Base-by-base conservation (phyloP, 2,113 vertebrate genomes). In the Capra hircus region DNA sequence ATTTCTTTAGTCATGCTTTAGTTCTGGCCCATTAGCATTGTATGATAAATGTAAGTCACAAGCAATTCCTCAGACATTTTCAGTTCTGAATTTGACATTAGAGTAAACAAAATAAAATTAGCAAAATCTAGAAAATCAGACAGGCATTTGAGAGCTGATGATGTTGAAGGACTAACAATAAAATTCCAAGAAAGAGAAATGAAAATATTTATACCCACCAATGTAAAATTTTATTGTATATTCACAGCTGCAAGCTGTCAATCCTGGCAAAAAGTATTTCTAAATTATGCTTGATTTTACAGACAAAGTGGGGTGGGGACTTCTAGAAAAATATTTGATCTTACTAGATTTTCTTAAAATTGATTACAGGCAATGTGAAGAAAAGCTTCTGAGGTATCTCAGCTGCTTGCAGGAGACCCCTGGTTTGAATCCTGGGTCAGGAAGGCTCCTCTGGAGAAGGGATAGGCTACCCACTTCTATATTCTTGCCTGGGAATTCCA, bases 221-320 rank as follows among this genome's bases (percentile, higher is more conserved):
- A 64, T 7, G 81, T 59, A 36, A 50, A 83, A 95, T 67, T 17
- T 88, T 77, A 81, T 81, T 59, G n/a, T 74, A 52, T 57, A 64
- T 53, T 6, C 57, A 90, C 62, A 80, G 10, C 13, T 25, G 2
- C 14, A 14, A 14, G n/a, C 13, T 33, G 1, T 57, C 30, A 94
- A 88, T 64, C 8, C 9, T 67, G 30, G 25, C 4, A 60, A 90
- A 85, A 67, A 5, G 1, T 78, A 85, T 95, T 94, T 95, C 62
- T 84, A 90, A 90, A 95, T 87, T 96, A 88, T 62, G 9, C 90
- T 95, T 94, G 74, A 81, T n/a, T 85, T 85, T 83, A n/a, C 7
- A 88, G 59, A 87, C 40, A 82, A 91, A 91, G 10, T 5, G 1
- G 3, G 8, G 52, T 59, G 19, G 4, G 28, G 36, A 57, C 59